phyloP scores from a whole-genome alignment of 2,113 vertebrate species.

The Prolemur simus region DNA sequence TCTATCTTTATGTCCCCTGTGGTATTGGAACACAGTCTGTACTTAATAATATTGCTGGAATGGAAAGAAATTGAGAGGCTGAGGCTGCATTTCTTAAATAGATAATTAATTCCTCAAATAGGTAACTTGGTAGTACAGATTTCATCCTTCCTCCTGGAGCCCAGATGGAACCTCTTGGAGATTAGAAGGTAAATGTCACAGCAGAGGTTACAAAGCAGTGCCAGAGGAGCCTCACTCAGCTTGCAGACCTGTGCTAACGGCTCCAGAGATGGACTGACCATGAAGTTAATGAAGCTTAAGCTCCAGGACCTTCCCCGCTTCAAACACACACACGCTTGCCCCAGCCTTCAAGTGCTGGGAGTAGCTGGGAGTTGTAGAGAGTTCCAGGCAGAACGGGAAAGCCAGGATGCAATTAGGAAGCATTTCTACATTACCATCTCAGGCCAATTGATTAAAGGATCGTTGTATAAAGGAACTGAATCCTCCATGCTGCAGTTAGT shows the following conservation, averaged over 20 bases:
- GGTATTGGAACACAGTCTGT: neutral
- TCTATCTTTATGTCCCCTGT: neutral
- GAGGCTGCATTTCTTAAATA: neutral
- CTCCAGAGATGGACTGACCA: neutral
- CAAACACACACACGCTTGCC: neutral
- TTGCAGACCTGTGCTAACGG: neutral
- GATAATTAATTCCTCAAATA: neutral
- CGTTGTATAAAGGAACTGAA: neutral
- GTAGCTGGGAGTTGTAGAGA: neutral
- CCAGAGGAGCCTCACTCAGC: neutral
- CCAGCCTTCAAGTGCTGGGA: neutral
- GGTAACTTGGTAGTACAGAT: neutral
- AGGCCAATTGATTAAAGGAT: neutral
- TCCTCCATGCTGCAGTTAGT: neutral
- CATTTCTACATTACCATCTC: neutral
- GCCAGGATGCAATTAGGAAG: neutral
- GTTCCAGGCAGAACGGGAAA: neutral
- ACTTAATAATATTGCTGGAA: constrained; percentile 27
- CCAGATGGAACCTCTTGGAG: neutral
- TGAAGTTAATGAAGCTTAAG: neutral
- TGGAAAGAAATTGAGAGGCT: constrained; percentile 1
- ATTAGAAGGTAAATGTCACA: neutral
- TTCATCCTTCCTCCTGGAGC: neutral
- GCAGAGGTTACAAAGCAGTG: rapidly evolving
- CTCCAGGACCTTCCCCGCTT: neutral